These are phyloP conservation scores for Chrysotoxum bicinctum DNA, from an alignment of 2,888 invertebrate genomes.

Conservation along the genomic window DNA sequence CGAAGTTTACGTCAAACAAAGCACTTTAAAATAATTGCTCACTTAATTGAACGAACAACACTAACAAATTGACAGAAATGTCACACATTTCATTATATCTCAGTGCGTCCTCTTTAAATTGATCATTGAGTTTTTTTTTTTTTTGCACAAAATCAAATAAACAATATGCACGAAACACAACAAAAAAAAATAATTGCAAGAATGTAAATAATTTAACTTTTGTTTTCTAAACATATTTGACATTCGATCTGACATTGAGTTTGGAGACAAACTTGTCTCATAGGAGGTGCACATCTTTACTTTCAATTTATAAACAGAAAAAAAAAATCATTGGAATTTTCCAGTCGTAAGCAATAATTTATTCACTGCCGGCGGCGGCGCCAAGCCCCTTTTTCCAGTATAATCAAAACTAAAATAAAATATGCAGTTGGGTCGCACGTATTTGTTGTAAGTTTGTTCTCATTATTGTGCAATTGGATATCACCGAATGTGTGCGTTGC, in stretches of 20 bases:
- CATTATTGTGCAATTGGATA: background rate
- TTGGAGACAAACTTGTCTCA: background rate
- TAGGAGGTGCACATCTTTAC: background rate
- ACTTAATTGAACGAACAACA: conserved; percentile 5
- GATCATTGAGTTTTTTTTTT: conserved; percentile 29
- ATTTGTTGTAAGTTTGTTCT: background rate
- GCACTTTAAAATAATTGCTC: conserved; percentile 18
- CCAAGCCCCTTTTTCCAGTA: conserved; percentile 68
- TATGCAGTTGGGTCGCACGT: background rate
- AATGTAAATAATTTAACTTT: conserved; percentile 36
- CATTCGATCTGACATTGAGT: conserved; percentile 65
- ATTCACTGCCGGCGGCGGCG: conserved; percentile 30
- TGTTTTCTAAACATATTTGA: conserved; percentile 66
- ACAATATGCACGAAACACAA: conserved; percentile 2
- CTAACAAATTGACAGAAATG: conserved; percentile 17
- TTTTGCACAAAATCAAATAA: conserved; percentile 35
- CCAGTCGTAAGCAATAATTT: conserved; percentile 46
- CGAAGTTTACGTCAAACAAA: conserved; percentile 14
- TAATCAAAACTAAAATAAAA: background rate
- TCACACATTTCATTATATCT: conserved; percentile 1
- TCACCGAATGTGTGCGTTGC: too few species aligned
- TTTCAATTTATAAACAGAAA: conserved; percentile 59
- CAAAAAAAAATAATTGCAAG: conserved; percentile 10
- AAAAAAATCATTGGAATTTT: conserved; percentile 35
- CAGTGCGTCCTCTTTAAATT: conserved; percentile 27